Base-by-base conservation (phyloP, 2,797 vertebrate genomes). In the Hyperoplus immaculatus region DNA sequence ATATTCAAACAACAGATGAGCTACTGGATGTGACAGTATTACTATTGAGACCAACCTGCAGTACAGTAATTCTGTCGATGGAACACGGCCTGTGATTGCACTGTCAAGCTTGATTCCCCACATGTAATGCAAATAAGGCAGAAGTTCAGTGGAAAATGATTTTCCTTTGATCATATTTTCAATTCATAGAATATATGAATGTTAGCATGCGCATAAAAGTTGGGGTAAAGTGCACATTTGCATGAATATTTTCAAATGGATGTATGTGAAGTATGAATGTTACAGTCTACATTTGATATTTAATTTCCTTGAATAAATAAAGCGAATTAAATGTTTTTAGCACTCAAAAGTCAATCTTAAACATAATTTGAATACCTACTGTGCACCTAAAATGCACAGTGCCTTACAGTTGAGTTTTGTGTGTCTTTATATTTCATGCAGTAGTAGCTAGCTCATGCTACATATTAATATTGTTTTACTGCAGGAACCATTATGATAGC, bases 401-500 rank as follows among this genome's bases (percentile, higher is more conserved):
- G 12, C 53, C 7, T 13, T 29, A 29, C 29, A 3, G 29, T 29
- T 29, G 1, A 0, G 2, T 69, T 61, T 71, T 58, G 64, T 76
- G 7, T 51, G 49, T 10, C 15, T 73, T 69, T 56, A 5, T 63
- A 73, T 78, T 49, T 50, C 55, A 49, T 64, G 56, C 14, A 69
- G 2, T 14, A 12, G 15, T n/a, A 65, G 47, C 16, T 86, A 39
- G 9, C 41, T 78, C 59, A 75, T 59, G 70, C 79, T 80, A 50
- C 29, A 29, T 29, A 29, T 29, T 29, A 29, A 29, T 29, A 29
- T 29, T 29, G 58, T 71, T 38, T 57, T 55, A 69, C 60, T 72
- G 43, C 71, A 47, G 63, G n/a, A 70, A 46, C 63, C 47, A 60
- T 75, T 53, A 49, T 75, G 67, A 69, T 68, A 57, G 61, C 9